Conservation (phyloP, 2,113 vertebrate species). For the Oryctolagus cuniculus region mOryCun1.1 NC_091451.1:24636001-24636500, state of each 20-base stretch:
- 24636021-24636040: too few species aligned
- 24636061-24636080: too few species aligned
- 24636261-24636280: neutral
- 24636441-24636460: neutral
- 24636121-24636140: too few species aligned
- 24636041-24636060: too few species aligned
- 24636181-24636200: too few species aligned
- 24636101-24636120: too few species aligned
- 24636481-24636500: neutral
- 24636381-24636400: neutral
- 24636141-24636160: too few species aligned
- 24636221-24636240: too few species aligned
- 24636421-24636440: neutral
- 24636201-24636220: too few species aligned
- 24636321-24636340: neutral
- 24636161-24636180: too few species aligned
- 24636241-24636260: neutral
- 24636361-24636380: neutral
- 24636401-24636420: neutral
- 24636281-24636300: constrained; percentile 14
- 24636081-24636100: too few species aligned
- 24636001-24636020: too few species aligned
- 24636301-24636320: constrained; percentile 11
- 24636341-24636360: constrained; percentile 1
- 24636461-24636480: neutral